Conservation (phyloP, 1,140 invertebrate genomes). For the Sipha flava region DNA sequence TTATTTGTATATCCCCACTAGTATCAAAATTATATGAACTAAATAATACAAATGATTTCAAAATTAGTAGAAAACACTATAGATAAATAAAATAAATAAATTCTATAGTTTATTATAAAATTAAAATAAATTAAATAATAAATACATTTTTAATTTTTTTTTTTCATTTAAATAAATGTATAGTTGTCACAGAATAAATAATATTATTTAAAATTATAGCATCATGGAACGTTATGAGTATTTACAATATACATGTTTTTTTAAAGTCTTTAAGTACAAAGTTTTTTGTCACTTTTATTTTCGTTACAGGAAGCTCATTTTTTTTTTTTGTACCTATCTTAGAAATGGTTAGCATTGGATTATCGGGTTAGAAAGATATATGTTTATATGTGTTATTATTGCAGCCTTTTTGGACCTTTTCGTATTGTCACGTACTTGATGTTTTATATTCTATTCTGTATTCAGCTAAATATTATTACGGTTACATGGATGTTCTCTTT, state of each 20-base stretch:
- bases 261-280: not conserved
- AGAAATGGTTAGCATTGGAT: not conserved
- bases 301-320: not conserved
- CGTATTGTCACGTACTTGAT: constrained; percentile 16
- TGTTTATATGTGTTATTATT: constrained; percentile 3
- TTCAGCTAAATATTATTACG: not conserved
- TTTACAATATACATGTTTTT: not conserved
- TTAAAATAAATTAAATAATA: too few species aligned
- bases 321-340: not conserved
- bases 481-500: not conserved
- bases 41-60: too few species aligned
- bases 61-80: too few species aligned
- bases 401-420: constrained; percentile 10
- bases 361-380: not conserved
- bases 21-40: too few species aligned
- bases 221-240: not conserved
- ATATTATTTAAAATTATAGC: too few species aligned
- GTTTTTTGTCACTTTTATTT: constrained; percentile 7
- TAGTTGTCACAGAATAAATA: too few species aligned
- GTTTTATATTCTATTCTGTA: constrained; percentile 15
- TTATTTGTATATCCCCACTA: too few species aligned
- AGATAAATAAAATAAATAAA: too few species aligned
- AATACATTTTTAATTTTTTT: too few species aligned
- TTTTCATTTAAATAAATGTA: too few species aligned
- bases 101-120: too few species aligned